Evolutionary conservation across 1,140 invertebrate species (phyloP).

Genomic region (Sitobion miscanthi): DNA sequence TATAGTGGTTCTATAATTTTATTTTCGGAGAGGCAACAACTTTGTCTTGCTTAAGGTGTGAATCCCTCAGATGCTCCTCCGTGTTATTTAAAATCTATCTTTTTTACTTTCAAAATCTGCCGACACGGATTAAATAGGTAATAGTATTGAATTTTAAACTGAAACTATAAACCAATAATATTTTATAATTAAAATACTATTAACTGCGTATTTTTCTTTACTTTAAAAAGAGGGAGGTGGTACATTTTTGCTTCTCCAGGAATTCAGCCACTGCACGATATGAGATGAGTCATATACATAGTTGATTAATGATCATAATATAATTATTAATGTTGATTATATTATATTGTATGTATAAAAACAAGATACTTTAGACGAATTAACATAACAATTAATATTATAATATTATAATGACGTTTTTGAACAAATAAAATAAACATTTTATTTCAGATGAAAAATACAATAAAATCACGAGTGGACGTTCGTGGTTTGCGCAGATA

Average conservation of each 20-base stretch:
- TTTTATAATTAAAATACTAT: neutral
- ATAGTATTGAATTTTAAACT: neutral
- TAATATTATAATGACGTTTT: neutral
- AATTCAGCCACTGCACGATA: neutral
- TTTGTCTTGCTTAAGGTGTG: neutral
- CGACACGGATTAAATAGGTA: neutral
- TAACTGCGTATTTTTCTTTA: too few species aligned
- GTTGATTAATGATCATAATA: neutral
- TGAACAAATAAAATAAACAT: neutral
- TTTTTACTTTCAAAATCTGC: neutral
- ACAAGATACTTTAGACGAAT: neutral
- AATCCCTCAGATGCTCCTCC: neutral
- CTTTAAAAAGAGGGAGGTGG: too few species aligned
- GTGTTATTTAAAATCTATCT: neutral
- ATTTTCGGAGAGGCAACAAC: neutral
- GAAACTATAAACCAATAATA: neutral
- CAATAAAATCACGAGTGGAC: neutral
- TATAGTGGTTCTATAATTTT: neutral
- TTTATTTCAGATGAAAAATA: neutral
- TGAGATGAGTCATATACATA: neutral
- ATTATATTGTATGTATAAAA: neutral
- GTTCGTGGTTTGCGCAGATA: slow-evolving; percentile 63
- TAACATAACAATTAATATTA: neutral
- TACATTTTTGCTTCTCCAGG: too few species aligned
- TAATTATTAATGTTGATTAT: neutral